Conservation (phyloP, 2,113 vertebrate genomes). For the Notarius quadriscutis region DNA sequence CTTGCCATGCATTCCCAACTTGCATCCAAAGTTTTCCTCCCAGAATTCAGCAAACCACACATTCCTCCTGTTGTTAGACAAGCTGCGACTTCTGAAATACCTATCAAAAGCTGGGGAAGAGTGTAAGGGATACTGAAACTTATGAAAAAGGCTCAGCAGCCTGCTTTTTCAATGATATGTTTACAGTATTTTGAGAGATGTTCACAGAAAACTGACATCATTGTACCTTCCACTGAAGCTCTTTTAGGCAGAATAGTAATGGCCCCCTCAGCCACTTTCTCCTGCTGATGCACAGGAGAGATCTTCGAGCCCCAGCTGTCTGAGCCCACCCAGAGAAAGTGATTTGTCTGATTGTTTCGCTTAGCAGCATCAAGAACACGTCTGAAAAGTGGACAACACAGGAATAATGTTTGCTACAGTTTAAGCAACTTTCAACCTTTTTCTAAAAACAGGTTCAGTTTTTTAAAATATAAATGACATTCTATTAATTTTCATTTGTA, state of each 20-base stretch:
- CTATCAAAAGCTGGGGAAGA: slow-evolving; percentile 80
- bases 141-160: not conserved
- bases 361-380: slow-evolving; percentile 88
- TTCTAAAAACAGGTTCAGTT: not conserved
- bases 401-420: not conserved
- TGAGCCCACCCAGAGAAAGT: slow-evolving; percentile 98
- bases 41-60: slow-evolving; percentile 96
- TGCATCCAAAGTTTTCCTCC: slow-evolving; percentile 97
- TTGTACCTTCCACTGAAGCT: slow-evolving; percentile 91
- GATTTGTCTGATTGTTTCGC: slow-evolving; percentile 88
- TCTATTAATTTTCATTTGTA: no score
- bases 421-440: not conserved
- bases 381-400: slow-evolving; percentile 65
- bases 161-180: not conserved
- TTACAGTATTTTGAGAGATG: not conserved
- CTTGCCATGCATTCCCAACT: slow-evolving; percentile 88
- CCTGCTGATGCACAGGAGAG: slow-evolving; percentile 88
- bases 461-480: no score
- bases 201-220: not conserved
- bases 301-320: slow-evolving; percentile 99
- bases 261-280: slow-evolving; percentile 87
- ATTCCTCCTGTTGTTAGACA: slow-evolving; percentile 88
- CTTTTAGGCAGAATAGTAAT: slow-evolving; percentile 95
- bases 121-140: not conserved
- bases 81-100: slow-evolving; percentile 87